Base-by-base conservation (phyloP, 2,113 vertebrate species). In the Megaptera novaeangliae region DNA sequence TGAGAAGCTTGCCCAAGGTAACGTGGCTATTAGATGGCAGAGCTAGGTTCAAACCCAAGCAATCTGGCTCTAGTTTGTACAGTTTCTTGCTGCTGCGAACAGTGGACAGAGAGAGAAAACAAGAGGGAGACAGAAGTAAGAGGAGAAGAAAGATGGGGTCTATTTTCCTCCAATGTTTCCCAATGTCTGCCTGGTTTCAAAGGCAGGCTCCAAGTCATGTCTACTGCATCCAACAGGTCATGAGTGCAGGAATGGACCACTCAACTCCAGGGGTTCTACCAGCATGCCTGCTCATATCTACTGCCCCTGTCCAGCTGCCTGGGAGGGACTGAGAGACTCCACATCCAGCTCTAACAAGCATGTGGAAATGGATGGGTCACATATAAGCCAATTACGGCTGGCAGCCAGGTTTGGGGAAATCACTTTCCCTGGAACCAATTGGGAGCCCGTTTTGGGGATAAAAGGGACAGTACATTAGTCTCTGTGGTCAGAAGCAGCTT, bases 301-400 rank as follows among this genome's bases (percentile, higher is more conserved):
- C 34, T 44, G 34, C 52, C 66, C 64, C 77, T 21, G 18, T 29
- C 77, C 88, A 63, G 59, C 34, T 87, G 44, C 84, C 91, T 63
- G 36, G 44, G 20, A 77, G 72, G 21, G 0, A 0, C 75, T 17
- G 46, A n/a, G 74, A 64, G 27, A 34, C 44, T 36, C 59, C 41
- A 1, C n/a, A 3, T 15, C 15, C 64, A 81, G 23, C 29, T 59
- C 93, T 96, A 49, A 55, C 57, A 57, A 96, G 63, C 80, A 49
- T 93, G 75, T 83, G 46, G 72, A 98, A 98, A 96, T 39, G 20
- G 31, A 86, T 94, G 96, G 96, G 98, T 97, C 98, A 97, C 97
- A 64, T 86, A 96, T 96, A 97, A 98, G 68, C 95, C 96, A 97
- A 96, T 98, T 97, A 98, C 34, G 88, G 92, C 91, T 83, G 82